Conservation (phyloP, 2,113 vertebrate genomes). For the Trematomus loennbergii region DNA sequence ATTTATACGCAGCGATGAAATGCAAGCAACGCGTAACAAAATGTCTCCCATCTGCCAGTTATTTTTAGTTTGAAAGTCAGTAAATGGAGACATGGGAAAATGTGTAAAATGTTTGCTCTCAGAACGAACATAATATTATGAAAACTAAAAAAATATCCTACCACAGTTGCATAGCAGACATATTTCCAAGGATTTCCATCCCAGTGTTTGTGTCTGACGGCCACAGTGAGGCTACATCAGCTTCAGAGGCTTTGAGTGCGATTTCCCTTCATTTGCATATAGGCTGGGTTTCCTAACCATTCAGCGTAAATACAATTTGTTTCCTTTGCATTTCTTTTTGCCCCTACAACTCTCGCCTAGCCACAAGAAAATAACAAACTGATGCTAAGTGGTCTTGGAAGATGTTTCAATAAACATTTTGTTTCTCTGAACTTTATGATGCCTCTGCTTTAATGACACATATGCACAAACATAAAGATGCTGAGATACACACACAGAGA, state of each 20-base stretch:
- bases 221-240: slow-evolving; percentile 5
- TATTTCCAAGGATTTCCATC: slow-evolving; percentile 40
- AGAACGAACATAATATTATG: background rate
- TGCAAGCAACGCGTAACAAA: background rate
- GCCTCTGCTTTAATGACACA: slow-evolving; percentile 51
- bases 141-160: slow-evolving; percentile 22
- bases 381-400: slow-evolving; percentile 63
- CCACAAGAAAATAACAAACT: slow-evolving; percentile 67
- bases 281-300: slow-evolving; percentile 33
- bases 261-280: slow-evolving; percentile 39
- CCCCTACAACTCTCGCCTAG: slow-evolving; percentile 38
- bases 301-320: slow-evolving; percentile 39
- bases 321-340: slow-evolving; percentile 43
- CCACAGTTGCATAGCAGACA: slow-evolving; percentile 19
- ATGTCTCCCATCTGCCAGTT: background rate
- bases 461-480: slow-evolving; percentile 41
- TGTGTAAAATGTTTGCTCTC: background rate
- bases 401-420: slow-evolving; percentile 76
- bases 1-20: background rate
- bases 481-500: background rate
- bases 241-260: slow-evolving; percentile 13
- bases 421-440: slow-evolving; percentile 55
- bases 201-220: slow-evolving; percentile 22
- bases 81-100: background rate
- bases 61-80: background rate